A percentile compares a stretch with the other conserved stretches of the same genome.
phyloP scores from a whole-genome alignment of 2,888 invertebrate genomes.

The Fragum sueziense region DNA sequence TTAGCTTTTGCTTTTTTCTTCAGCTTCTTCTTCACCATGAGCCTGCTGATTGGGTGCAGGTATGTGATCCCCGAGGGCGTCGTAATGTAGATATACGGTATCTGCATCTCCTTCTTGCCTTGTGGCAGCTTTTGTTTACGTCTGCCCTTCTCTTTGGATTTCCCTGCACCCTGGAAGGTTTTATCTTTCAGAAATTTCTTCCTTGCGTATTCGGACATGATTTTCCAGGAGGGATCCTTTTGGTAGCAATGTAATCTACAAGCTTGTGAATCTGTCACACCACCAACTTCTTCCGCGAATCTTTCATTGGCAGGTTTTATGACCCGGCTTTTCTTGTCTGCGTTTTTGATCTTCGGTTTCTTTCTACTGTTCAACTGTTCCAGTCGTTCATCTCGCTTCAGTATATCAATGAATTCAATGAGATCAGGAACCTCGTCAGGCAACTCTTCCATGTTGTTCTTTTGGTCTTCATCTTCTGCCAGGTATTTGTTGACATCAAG shows the following conservation, averaged over 20 bases:
- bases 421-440: constrained; percentile 52
- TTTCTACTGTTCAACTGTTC: not conserved
- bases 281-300: constrained; percentile 52
- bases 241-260: constrained; percentile 54
- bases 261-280: constrained; percentile 55
- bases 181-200: constrained; percentile 29
- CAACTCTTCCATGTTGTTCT: not conserved
- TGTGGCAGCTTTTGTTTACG: constrained; percentile 13
- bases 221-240: constrained; percentile 22
- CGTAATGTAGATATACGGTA: constrained; percentile 50
- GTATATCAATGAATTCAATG: constrained; percentile 47
- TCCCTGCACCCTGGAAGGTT: constrained; percentile 20
- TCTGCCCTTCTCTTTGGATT: constrained; percentile 10
- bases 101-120: constrained; percentile 8
- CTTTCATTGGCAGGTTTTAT: constrained; percentile 19
- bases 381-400: constrained; percentile 45
- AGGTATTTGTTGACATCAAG: constrained; percentile 51
- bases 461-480: not conserved
- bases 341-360: not conserved
- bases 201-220: constrained; percentile 23
- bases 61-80: constrained; percentile 38
- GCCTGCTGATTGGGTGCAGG: constrained; percentile 44
- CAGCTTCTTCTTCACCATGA: constrained; percentile 13
- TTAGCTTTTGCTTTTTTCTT: not conserved
- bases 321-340: not conserved